Percentiles rank a stretch among this genome's conserved stretches.
Conservation (phyloP, 1,140 invertebrate genomes). For the Ylistrum balloti region DNA sequence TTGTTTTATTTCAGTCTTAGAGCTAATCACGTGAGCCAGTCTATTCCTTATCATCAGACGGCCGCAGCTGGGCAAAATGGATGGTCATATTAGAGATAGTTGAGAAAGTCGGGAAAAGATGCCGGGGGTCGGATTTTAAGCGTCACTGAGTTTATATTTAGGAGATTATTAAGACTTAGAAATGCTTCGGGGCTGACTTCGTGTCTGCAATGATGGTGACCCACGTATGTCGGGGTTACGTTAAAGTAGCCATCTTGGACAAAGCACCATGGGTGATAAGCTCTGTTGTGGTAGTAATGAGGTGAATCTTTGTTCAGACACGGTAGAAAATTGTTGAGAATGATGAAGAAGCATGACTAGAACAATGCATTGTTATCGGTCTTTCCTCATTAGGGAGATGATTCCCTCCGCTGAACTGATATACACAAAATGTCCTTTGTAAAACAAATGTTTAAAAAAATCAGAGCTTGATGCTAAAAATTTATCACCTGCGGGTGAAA, state of each 20-base stretch:
- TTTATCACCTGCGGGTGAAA: no score
- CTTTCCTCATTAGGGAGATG: neutral
- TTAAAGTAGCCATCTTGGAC: constrained; percentile 27
- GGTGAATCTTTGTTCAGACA: neutral
- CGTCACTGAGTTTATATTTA: constrained; percentile 18
- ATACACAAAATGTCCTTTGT: no score
- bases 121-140: neutral
- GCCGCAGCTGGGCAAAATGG: constrained; percentile 28
- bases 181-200: neutral
- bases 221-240: neutral
- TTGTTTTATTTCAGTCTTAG: neutral
- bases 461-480: no score
- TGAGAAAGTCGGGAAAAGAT: neutral
- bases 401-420: no score
- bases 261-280: constrained; percentile 11
- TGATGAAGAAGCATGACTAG: neutral
- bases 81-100: neutral
- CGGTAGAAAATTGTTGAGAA: neutral
- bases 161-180: constrained; percentile 27
- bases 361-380: neutral
- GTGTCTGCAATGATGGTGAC: neutral
- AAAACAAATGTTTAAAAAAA: no score
- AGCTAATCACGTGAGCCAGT: neutral
- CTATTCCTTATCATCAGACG: neutral
- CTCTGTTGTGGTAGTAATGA: neutral